Conservation (phyloP, 1,140 invertebrate species). For the Tribolium castaneum region DNA sequence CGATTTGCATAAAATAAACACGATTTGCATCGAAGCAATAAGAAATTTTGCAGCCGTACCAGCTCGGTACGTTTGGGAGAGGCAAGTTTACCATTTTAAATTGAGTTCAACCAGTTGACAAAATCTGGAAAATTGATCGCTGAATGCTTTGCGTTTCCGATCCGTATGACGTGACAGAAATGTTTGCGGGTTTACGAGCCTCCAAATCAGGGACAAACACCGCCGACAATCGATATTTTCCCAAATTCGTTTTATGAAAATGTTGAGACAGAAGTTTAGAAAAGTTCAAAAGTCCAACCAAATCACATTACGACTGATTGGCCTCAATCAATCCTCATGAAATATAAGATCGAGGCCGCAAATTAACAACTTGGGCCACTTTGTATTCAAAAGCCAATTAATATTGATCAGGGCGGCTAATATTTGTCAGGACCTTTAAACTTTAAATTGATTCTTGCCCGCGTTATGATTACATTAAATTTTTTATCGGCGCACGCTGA, state of each 20-base stretch:
- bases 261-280: slow-evolving; percentile 16
- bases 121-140: background rate
- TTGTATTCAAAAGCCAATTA: slow-evolving; percentile 23
- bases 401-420: slow-evolving; percentile 25
- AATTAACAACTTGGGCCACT: background rate
- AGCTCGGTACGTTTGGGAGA: background rate
- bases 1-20: background rate
- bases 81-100: background rate
- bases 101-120: background rate
- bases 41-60: background rate
- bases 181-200: background rate
- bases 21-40: too few relatives aligned
- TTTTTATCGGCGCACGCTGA: slow-evolving; percentile 1
- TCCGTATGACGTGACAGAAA: background rate
- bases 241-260: background rate
- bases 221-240: background rate
- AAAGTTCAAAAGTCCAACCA: background rate
- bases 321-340: background rate
- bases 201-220: background rate
- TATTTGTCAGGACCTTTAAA: slow-evolving; percentile 25
- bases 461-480: slow-evolving; percentile 24
- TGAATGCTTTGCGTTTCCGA: background rate
- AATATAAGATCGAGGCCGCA: background rate
- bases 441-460: slow-evolving; percentile 25
- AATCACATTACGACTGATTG: slow-evolving; percentile 35